phyloP scores from a whole-genome alignment of 2,113 vertebrate genomes.

The Gopherus flavomarginatus region DNA sequence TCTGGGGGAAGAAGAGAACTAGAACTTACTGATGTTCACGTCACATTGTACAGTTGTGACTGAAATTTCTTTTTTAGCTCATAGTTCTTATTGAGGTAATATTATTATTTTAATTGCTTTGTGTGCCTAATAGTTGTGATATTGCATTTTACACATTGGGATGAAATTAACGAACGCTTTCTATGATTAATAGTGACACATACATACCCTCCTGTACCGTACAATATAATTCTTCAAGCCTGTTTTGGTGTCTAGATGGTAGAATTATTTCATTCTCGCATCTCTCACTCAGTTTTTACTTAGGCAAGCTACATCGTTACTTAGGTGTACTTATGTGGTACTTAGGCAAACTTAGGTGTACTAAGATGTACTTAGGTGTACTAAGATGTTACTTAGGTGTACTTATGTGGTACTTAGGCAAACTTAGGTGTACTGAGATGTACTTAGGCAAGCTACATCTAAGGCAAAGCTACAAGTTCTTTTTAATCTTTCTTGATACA shows the following conservation, averaged over 20 bases:
- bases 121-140: not conserved
- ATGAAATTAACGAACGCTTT: not conserved
- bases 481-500: not conserved
- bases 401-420: no score
- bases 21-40: not conserved
- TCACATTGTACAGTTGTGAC: not conserved
- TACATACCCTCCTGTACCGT: not conserved
- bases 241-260: not conserved
- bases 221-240: not conserved
- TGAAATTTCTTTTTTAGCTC: not conserved
- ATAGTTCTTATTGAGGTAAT: not conserved
- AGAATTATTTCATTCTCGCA: not conserved
- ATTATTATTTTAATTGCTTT: not conserved
- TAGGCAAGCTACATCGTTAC: not conserved
- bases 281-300: not conserved
- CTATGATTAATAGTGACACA: not conserved
- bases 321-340: no score
- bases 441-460: not conserved
- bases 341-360: no score
- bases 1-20: not conserved
- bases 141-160: not conserved
- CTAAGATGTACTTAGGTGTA: not conserved
- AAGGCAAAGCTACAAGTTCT: not conserved
- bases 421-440: no score
- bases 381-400: not conserved